Evolutionary conservation across 2,888 invertebrate genomes (phyloP).

Genomic region (Macaria notata): DNA sequence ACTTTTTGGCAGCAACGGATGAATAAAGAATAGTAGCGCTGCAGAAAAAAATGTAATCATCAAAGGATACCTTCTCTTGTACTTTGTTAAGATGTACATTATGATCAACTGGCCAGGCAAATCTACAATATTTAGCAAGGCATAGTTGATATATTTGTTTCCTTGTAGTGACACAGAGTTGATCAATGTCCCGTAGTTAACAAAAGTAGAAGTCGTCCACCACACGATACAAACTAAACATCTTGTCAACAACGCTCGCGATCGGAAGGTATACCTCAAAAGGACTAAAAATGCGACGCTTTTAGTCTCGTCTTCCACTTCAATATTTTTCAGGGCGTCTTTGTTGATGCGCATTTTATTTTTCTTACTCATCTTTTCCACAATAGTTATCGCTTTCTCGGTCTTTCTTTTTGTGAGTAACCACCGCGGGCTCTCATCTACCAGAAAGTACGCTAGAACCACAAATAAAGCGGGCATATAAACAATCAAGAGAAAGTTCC

Average conservation of each 20-base stretch:
- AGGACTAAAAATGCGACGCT: slow-evolving; percentile 45
- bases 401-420: slow-evolving; percentile 86
- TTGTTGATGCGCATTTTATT: slow-evolving; percentile 38
- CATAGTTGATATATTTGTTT: slow-evolving; percentile 89
- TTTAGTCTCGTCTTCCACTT: slow-evolving; percentile 40
- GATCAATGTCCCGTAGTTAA: slow-evolving; percentile 89
- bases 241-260: slow-evolving; percentile 53
- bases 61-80: slow-evolving; percentile 80
- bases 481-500: slow-evolving; percentile 83
- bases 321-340: neutral
- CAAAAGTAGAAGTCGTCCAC: slow-evolving; percentile 86
- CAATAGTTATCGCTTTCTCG: slow-evolving; percentile 83
- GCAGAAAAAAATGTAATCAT: slow-evolving; percentile 79
- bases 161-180: slow-evolving; percentile 89
- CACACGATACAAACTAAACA: slow-evolving; percentile 65
- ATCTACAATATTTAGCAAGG: slow-evolving; percentile 79
- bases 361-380: slow-evolving; percentile 82
- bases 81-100: slow-evolving; percentile 77
- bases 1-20: slow-evolving; percentile 83
- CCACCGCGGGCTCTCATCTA: slow-evolving; percentile 91
- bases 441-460: slow-evolving; percentile 83
- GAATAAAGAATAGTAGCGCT: slow-evolving; percentile 80
- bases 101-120: slow-evolving; percentile 82
- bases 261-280: slow-evolving; percentile 58
- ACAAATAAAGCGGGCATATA: slow-evolving; percentile 87